Base-by-base conservation (phyloP, 1,140 invertebrate species). In the Diorhabda sublineata region DNA sequence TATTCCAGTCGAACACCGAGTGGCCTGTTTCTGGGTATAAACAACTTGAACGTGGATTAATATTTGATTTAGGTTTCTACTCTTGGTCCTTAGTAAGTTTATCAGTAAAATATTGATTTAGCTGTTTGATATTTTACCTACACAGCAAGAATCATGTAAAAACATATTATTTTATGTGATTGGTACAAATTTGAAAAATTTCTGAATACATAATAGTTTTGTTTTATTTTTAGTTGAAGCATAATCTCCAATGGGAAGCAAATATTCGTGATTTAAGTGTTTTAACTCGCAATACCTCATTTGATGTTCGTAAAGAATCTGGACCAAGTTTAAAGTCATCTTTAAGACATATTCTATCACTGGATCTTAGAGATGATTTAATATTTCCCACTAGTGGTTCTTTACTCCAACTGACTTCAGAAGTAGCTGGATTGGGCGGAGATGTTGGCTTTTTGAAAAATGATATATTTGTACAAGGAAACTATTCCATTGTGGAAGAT, bases 271-370 rank as follows among this genome's bases (percentile, higher is more conserved):
- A 96, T 69, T 83, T 96, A 1, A 84, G 84, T 5, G 87, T 89
- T 41, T 81, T 87, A 3, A 87, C 81, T 71, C 82, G 81, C 78
- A 81, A 85, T 77, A 88, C 87, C 70, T 87, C 90, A 0, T 96
- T 97, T 83, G 82, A 86, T 67, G 88, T 97, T 5, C 82, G 94
- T 45, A 92, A 96, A 82, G 89, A 94, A 78, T 87, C 89, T 67
- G 94, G 95, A 5, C 90, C 93, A 58, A 90, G 89, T 68, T 85
- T 97, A 73, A 97, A 97, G 82, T 96, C 94, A 0, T 86, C 92
- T 3, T 63, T 97, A 41, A 86, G 89, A 71, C 91, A 96, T 80
- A 90, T 91, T 59, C 85, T 92, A 68, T 85, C 86, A 0, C 84
- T 91, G 59, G 95, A 97, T 81, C 87, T 87, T 68, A 84, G 94